phyloP scores from a whole-genome alignment of 2,797 vertebrate species.

The Chaunax sp. region DNA sequence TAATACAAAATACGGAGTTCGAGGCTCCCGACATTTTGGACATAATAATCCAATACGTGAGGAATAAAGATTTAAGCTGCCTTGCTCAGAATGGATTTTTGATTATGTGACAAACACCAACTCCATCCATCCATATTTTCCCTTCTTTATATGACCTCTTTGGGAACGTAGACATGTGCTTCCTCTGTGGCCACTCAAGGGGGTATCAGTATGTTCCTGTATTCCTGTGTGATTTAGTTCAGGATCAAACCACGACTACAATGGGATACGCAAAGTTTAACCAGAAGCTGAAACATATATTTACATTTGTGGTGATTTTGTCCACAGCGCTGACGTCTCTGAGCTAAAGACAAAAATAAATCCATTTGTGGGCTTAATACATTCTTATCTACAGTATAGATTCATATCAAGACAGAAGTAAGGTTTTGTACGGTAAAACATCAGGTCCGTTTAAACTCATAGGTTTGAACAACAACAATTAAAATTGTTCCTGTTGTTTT shows the following conservation, averaged over 20 bases:
- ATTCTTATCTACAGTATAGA: slow-evolving; percentile 3
- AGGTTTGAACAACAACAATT: slow-evolving; percentile 43
- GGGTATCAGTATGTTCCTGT: slow-evolving; percentile 31
- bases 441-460: slow-evolving; percentile 22
- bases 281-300: slow-evolving; percentile 14
- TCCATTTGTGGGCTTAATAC: neutral
- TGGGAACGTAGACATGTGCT: slow-evolving; percentile 1
- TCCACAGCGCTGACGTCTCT: neutral
- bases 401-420: slow-evolving; percentile 17
- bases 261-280: slow-evolving; percentile 29
- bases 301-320: slow-evolving; percentile 30
- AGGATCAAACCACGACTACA: slow-evolving; percentile 25
- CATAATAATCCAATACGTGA: too few species aligned
- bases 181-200: slow-evolving; percentile 40
- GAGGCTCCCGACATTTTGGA: too few species aligned
- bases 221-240: slow-evolving; percentile 45
- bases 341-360: slow-evolving; percentile 30
- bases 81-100: neutral
- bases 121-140: neutral
- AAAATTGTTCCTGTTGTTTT: slow-evolving; percentile 75
- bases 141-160: slow-evolving; percentile 4
- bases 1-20: too few species aligned
- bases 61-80: too few species aligned
- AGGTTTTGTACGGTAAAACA: slow-evolving; percentile 5
- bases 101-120: neutral